Evolutionary conservation across 2,797 vertebrate genomes (phyloP), one percentile per base, ranked within the genome.

Genomic region (Anisognathus igniventris): DNA sequence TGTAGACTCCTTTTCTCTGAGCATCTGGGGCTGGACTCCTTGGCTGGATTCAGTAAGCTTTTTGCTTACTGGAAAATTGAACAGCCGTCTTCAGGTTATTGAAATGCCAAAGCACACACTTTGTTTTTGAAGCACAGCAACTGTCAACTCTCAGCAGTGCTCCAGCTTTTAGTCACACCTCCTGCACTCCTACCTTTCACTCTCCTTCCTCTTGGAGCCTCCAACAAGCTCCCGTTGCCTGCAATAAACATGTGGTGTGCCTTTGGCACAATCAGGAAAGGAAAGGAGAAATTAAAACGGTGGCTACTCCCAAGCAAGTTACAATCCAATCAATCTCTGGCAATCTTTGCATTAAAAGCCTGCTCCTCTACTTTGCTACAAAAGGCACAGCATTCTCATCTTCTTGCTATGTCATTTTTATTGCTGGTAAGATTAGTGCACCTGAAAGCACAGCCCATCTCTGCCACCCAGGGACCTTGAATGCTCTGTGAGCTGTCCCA

Each of bases 221-320:
- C n/a, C 39, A 56, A 33, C 31, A 23, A 56, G 53, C 70, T 45
- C 25, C 56, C 0, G 0, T 85, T 0, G 0, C 20, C 5, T 0
- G 0, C 56, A 48, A 60, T 15, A 61, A 67, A 21, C 24, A 17
- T 21, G 9, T 20, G 28, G 22, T 33, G 7, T 72, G 58, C 27
- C 66, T 71, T 53, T 7, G 14, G 57, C 76, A 74, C 54, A 71
- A 62, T 45, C 28, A 45, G 39, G 24, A 92, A 74, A 37, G 9
- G 24, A 83, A 78, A 84, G 23, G 25, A 87, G 27, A 83, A 62
- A 48, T 53, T 20, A 77, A 79, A 85, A 33, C 2, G 1, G 8
- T 9, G 15, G 42, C 39, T 75, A 9, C 45, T 90, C 33, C 16
- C 31, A 56, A 28, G 25, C 9, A 30, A 83, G 31, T 25, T 74